Percentiles rank a stretch among this genome's conserved stretches.
Evolutionary conservation across 2,888 invertebrate genomes (phyloP).

Genomic region (Gisinianus flammeolus): DNA sequence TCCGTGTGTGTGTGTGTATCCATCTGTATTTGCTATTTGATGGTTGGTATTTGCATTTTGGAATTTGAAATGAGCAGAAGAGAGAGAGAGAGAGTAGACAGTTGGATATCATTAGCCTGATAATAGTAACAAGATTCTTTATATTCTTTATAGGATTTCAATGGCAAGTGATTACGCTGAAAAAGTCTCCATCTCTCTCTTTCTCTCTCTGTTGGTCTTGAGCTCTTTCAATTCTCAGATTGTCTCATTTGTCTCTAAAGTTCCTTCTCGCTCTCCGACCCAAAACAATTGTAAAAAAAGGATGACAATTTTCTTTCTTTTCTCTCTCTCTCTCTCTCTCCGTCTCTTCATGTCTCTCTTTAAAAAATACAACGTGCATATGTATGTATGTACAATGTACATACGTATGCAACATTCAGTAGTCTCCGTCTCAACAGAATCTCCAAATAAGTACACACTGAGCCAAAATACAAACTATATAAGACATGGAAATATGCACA

Average conservation of each 20-base stretch:
- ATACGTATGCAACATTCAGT: background rate
- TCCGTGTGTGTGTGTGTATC: no score
- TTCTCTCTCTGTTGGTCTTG: background rate
- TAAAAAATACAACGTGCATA: background rate
- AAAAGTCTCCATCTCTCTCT: background rate
- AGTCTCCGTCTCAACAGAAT: no score
- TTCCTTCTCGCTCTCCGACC: background rate
- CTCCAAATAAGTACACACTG: no score
- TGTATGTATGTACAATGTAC: background rate
- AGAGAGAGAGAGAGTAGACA: no score
- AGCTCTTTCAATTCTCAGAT: background rate
- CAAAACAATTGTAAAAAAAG: conserved; percentile 11
- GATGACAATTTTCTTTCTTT: conserved; percentile 24
- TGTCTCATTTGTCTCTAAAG: conserved; percentile 24
- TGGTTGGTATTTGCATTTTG: no score
- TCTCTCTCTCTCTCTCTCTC: background rate
- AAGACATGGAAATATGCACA: no score
- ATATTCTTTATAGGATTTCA: conserved; percentile 32
- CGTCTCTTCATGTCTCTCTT: background rate
- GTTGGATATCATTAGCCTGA: conserved; percentile 41
- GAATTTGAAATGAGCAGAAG: background rate
- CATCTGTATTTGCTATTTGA: no score
- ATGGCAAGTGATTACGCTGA: conserved; percentile 34
- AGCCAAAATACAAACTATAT: no score
- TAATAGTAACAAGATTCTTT: conserved; percentile 37